These are phyloP conservation scores for Brachyhypopomus gauderio DNA, from an alignment of 2,113 vertebrate species.

Conservation along the genomic window DNA sequence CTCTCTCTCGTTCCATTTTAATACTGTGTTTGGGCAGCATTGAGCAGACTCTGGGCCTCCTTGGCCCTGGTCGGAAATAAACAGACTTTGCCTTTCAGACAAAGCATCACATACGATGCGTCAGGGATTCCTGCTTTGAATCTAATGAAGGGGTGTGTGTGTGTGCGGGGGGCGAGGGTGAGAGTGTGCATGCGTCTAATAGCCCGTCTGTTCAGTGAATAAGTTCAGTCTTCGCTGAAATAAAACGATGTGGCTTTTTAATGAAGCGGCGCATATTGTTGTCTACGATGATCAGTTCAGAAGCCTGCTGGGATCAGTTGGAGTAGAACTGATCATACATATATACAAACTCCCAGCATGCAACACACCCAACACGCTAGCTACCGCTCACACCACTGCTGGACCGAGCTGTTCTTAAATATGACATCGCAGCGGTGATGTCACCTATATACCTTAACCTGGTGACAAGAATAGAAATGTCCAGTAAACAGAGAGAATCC, in stretches of 20 bases:
- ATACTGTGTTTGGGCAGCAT: constrained; percentile 26
- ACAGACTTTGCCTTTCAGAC: constrained; percentile 14
- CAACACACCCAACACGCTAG: too few relatives aligned
- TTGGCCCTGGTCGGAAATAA: constrained; percentile 43
- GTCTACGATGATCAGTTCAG: too few relatives aligned
- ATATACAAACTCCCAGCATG: too few relatives aligned
- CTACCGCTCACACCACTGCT: too few relatives aligned
- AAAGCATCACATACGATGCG: neutral
- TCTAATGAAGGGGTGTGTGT: neutral
- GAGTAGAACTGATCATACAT: too few relatives aligned
- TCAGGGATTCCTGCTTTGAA: neutral
- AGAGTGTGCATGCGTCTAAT: too few relatives aligned
- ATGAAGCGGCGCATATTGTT: too few relatives aligned
- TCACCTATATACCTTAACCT: neutral
- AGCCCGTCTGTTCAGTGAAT: too few relatives aligned
- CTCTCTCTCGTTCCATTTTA: neutral
- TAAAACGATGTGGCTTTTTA: too few relatives aligned
- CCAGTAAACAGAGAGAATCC: constrained; percentile 53
- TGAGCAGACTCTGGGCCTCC: constrained; percentile 31
- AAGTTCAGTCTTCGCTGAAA: too few relatives aligned
- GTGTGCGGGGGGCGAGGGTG: neutral
- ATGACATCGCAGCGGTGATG: neutral
- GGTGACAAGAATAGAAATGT: constrained; percentile 13
- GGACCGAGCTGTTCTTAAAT: too few relatives aligned
- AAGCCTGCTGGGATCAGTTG: too few relatives aligned